Conservation (phyloP, 2,888 invertebrate genomes). For the Ophioninae sp. region DNA sequence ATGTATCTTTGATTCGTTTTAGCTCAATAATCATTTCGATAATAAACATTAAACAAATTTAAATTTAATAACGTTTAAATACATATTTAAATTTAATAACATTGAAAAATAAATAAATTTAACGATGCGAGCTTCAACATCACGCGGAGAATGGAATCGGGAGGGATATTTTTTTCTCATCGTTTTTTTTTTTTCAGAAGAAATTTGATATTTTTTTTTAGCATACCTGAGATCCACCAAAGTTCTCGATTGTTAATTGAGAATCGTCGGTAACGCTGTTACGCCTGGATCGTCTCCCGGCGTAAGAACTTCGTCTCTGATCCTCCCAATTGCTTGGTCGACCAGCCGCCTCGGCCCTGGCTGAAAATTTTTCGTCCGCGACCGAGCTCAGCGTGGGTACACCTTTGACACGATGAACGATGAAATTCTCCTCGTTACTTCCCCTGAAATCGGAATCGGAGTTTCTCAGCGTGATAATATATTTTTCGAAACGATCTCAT, state of each 20-base stretch:
- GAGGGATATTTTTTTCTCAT: neutral
- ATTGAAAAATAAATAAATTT: too few relatives aligned
- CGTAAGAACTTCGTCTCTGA: constrained; percentile 87
- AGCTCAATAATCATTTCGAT: too few relatives aligned
- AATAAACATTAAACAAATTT: too few relatives aligned
- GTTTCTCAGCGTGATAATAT: too few relatives aligned
- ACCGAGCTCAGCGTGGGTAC: constrained; percentile 90
- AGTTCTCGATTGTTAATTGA: constrained; percentile 95
- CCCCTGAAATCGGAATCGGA: constrained; percentile 69
- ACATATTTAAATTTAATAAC: too few relatives aligned
- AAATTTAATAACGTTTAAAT: too few relatives aligned
- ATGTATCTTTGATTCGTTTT: too few relatives aligned
- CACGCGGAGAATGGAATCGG: neutral
- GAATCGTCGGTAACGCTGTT: constrained; percentile 94
- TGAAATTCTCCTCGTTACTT: constrained; percentile 86
- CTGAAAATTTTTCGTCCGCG: constrained; percentile 84
- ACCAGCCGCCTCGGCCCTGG: constrained; percentile 87
- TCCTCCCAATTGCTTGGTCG: constrained; percentile 94
- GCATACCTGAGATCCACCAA: constrained; percentile 91
- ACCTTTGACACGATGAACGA: constrained; percentile 90
- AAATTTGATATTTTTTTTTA: neutral
- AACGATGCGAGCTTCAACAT: too few relatives aligned
- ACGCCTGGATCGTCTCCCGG: constrained; percentile 91
- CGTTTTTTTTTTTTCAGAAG: neutral
- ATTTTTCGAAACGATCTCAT: neutral